These are phyloP conservation scores for Epizoanthus scotinus DNA, from an alignment of 92 coral and sea anemone species.

Conservation along the genomic window DNA sequence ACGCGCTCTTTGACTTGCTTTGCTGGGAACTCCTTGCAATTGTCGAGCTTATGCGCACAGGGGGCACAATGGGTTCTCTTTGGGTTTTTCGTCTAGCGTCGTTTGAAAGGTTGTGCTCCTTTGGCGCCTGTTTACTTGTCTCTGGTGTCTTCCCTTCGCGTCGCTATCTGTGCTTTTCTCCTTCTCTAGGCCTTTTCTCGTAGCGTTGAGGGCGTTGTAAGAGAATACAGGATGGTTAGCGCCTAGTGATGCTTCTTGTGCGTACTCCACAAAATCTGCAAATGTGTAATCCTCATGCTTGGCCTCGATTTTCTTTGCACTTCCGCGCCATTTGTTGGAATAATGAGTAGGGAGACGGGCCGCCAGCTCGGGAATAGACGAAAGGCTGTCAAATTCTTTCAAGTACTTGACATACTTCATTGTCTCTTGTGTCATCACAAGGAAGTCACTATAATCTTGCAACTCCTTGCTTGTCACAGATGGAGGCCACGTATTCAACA, in stretches of 20 bases:
- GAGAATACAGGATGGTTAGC: slow-evolving; percentile 49
- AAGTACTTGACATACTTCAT: slow-evolving; percentile 43
- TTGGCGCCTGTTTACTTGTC: slow-evolving; percentile 12
- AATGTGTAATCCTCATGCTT: slow-evolving; percentile 35
- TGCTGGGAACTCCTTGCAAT: slow-evolving; percentile 53
- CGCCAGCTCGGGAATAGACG: slow-evolving; percentile 28
- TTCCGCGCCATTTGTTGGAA: slow-evolving; percentile 23
- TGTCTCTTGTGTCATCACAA: slow-evolving; percentile 38
- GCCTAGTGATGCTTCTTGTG: slow-evolving; percentile 38
- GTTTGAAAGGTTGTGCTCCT: slow-evolving; percentile 32
- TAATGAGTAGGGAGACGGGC: slow-evolving; percentile 35
- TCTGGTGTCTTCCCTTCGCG: neutral
- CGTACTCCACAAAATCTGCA: slow-evolving; percentile 35
- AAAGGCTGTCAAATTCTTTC: slow-evolving; percentile 38
- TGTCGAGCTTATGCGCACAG: slow-evolving; percentile 36
- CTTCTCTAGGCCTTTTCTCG: slow-evolving; percentile 20
- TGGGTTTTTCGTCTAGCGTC: neutral
- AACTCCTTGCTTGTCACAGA: slow-evolving; percentile 18
- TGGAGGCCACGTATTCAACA: slow-evolving; percentile 16
- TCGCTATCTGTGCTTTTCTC: neutral
- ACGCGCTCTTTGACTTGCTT: slow-evolving; percentile 51
- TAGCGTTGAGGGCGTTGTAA: slow-evolving; percentile 15
- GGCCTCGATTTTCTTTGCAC: slow-evolving; percentile 43
- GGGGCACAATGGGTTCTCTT: too few species aligned
- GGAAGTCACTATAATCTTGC: slow-evolving; percentile 33